Base-by-base conservation (phyloP, 2,888 invertebrate genomes). In the Drosophila paramelanica region DNA sequence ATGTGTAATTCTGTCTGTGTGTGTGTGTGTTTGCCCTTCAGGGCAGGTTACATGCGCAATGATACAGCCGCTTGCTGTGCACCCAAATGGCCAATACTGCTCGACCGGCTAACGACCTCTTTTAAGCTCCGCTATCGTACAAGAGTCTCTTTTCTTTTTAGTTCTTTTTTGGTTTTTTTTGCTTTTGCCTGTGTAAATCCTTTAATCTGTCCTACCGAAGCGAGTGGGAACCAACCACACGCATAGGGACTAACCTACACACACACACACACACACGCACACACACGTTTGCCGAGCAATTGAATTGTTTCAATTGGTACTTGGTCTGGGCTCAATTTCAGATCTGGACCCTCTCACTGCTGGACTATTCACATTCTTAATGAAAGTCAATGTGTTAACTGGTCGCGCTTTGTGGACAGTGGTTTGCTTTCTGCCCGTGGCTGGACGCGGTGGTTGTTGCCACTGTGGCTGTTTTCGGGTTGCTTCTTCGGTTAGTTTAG, bases 301-400 rank as follows among this genome's bases (percentile, higher is more conserved):
- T 84, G 78, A 84, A 84, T 88, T 85, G 78, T 84, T 84, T 88
- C 82, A 88, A 88, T 85, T 84, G 77, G 60, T 65, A 61, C 73
- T 81, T 71, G 76, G 73, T 51, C 68, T 52, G 59, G 68, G 45
- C 60, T 72, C 74, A 67, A 56, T 55, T 67, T 13, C 56, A 43
- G 47, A 38, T 42, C 51, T 66, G 43, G 45, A 59, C 50, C 31
- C 53, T 38, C 72, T 46, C 58, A 42, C 46, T 27, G 53, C 56
- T 52, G 31, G 56, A 68, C 66, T 68, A 78, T 73, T 50, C 87
- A 67, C 77, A 77, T 80, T 70, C 75, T 68, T 84, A 79, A 83
- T 87, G 78, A 81, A 76, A 81, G 84, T 77, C 81, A 71, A 67
- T 79, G 73, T 62, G 58, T 66, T 73, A 73, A 77, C 52, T 57